These are phyloP conservation scores for Lathamus discolor DNA, from an alignment of 2,113 vertebrate genomes.

Conservation along the genomic window DNA sequence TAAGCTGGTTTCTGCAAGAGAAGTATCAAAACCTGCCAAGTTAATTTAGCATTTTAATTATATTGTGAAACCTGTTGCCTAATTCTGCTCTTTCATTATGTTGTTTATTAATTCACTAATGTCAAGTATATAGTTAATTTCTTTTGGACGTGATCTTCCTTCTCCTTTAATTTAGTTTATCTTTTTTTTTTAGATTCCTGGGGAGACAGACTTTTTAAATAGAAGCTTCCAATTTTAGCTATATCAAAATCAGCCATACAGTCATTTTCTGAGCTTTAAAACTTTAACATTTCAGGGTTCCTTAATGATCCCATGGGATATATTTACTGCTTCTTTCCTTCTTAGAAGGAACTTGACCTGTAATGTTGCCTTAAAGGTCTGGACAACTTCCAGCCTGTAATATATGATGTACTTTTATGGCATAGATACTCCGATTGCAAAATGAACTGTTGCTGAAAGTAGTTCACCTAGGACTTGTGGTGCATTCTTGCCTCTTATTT, in stretches of 20 bases:
- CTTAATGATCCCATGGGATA: fast-evolving
- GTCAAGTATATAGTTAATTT: neutral
- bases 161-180: neutral
- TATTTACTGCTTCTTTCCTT: neutral
- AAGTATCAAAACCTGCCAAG: neutral
- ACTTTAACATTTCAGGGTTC: neutral
- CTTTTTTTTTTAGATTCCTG: neutral
- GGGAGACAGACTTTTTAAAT: neutral
- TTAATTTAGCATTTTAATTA: neutral
- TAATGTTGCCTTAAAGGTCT: neutral
- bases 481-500: neutral
- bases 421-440: neutral
- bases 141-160: neutral
- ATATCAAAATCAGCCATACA: neutral
- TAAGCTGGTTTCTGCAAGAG: neutral
- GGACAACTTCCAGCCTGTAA: neutral
- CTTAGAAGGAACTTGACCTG: neutral
- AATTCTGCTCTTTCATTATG: neutral
- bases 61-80: neutral
- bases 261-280: neutral
- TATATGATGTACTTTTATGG: neutral
- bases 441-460: neutral
- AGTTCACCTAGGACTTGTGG: neutral
- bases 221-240: neutral
- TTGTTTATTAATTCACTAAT: neutral